These are phyloP conservation scores for Sanderia malayensis DNA, from an alignment of 30 jellyfish, hydroid and myxozoan genomes.

Conservation along the genomic window DNA sequence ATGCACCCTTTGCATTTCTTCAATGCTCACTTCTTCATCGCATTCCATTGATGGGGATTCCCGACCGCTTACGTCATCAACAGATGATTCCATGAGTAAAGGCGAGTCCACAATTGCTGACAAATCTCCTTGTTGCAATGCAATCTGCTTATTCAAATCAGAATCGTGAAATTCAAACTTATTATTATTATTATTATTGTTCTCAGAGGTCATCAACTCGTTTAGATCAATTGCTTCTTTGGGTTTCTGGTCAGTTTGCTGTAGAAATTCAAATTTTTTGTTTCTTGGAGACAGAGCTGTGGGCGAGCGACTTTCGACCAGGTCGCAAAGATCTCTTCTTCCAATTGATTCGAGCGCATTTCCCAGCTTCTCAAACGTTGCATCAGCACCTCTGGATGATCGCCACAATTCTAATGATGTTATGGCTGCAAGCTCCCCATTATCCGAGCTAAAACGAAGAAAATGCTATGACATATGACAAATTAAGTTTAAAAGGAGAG, in stretches of 20 bases:
- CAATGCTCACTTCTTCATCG: constrained; percentile 8
- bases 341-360: constrained; percentile 74
- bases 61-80: not conserved
- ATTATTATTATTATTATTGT: not conserved
- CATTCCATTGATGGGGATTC: constrained; percentile 11
- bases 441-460: constrained; percentile 54
- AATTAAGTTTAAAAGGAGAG: too few relatives aligned
- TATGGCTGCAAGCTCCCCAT: constrained; percentile 58
- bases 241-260: constrained; percentile 1
- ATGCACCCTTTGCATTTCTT: not conserved
- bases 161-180: constrained; percentile 24
- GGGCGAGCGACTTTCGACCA: constrained; percentile 64
- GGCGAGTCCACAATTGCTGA: not conserved
- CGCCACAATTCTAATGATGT: constrained; percentile 85
- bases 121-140: not conserved
- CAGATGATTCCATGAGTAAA: constrained; percentile 20
- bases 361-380: constrained; percentile 62
- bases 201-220: constrained; percentile 1
- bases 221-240: constrained; percentile 6
- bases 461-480: too few relatives aligned
- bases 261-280: not conserved
- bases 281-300: constrained; percentile 52
- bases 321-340: constrained; percentile 64
- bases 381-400: constrained; percentile 52
- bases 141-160: not conserved